Evolutionary conservation across 2,888 invertebrate genomes (phyloP).

Genomic region (Malthinus flaveolus): DNA sequence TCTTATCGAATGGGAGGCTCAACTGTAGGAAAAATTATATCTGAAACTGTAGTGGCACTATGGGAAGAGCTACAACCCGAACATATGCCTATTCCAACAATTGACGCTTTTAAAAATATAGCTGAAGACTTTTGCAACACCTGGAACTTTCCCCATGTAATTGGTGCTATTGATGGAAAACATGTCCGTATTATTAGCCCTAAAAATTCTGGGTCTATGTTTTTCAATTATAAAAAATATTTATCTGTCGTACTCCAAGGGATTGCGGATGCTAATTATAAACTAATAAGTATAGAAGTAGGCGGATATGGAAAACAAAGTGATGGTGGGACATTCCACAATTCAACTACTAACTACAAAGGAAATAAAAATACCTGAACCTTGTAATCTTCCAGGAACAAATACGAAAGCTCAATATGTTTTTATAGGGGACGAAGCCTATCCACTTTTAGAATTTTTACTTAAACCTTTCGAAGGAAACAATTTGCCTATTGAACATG

Average conservation of each 20-base stretch:
- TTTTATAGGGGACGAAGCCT: constrained; percentile 34
- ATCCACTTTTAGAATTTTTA: constrained; percentile 25
- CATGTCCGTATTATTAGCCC: constrained; percentile 8
- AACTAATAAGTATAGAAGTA: constrained; percentile 35
- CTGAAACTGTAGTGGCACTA: constrained; percentile 5
- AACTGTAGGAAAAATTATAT: constrained; percentile 7
- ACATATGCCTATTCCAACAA: constrained; percentile 14
- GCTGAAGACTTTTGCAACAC: not conserved
- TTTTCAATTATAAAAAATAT: constrained; percentile 3
- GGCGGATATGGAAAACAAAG: constrained; percentile 39
- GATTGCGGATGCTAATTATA: constrained; percentile 24
- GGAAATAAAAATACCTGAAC: not conserved
- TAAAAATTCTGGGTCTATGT: not conserved
- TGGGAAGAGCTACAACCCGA: constrained; percentile 16
- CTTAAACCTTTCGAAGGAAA: constrained; percentile 30
- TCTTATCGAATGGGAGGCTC: constrained; percentile 13
- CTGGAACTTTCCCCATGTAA: constrained; percentile 7
- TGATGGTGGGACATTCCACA: constrained; percentile 25
- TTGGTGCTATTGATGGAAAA: constrained; percentile 13
- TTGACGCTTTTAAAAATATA: not conserved
- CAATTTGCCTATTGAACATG: constrained; percentile 14
- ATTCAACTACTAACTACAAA: not conserved
- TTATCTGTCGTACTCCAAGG: not conserved
- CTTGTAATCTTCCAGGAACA: constrained; percentile 4
- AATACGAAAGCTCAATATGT: constrained; percentile 31